These are phyloP conservation scores for Alosa sapidissima DNA, from an alignment of 2,797 vertebrate genomes.

Conservation along the genomic window DNA sequence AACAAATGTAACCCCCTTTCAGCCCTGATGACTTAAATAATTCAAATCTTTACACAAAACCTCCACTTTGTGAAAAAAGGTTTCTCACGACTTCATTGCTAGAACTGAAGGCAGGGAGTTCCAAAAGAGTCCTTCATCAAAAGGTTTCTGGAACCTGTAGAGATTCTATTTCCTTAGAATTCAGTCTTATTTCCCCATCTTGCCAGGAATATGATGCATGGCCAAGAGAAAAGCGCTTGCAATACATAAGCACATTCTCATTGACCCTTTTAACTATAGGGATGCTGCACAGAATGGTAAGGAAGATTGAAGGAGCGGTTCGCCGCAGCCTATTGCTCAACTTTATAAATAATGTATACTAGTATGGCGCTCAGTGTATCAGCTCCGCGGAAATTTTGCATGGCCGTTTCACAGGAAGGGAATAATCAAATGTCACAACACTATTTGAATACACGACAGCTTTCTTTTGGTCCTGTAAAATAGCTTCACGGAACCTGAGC, in stretches of 20 bases:
- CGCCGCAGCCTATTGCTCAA: slow-evolving; percentile 52
- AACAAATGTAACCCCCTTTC: neutral
- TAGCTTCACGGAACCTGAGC: neutral
- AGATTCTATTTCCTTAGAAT: neutral
- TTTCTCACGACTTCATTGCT: neutral
- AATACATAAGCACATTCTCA: neutral
- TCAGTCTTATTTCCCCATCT: neutral
- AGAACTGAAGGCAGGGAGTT: neutral
- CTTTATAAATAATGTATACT: slow-evolving; percentile 80
- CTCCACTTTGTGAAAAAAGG: neutral
- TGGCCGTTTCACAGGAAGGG: neutral
- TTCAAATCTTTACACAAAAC: neutral
- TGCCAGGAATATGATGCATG: neutral
- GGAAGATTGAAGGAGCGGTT: slow-evolving; percentile 13
- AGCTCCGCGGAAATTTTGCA: slow-evolving; percentile 23
- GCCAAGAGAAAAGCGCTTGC: neutral
- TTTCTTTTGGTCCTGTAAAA: neutral
- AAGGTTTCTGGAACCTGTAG: neutral
- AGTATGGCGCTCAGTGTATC: slow-evolving; percentile 61
- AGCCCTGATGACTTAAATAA: neutral
- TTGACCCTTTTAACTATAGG: neutral
- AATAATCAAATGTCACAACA: neutral
- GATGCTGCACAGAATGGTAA: neutral
- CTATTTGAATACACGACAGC: neutral
- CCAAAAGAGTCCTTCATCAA: neutral